Evolutionary conservation across 2,888 invertebrate genomes (phyloP), one percentile per base, ranked within the genome.

Genomic region (Hydriomena furcata): DNA sequence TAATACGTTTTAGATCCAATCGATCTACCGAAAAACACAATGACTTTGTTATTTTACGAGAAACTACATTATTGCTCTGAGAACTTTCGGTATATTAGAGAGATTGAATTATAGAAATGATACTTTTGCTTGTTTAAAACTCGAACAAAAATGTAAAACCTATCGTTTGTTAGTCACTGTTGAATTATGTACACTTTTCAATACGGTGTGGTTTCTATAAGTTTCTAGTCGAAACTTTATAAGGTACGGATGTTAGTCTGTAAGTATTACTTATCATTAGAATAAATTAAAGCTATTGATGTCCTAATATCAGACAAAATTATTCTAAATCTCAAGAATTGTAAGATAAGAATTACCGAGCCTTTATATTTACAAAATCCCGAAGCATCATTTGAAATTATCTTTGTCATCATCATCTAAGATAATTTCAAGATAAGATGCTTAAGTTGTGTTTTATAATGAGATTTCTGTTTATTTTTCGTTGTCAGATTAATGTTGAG

Each of bases 191-290:
- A 34, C 34, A 21, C 28, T 23, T 37, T 25, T 11, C 6, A 24
- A 8, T 41, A 42, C 17, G 30, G 32, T 37, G 24, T 41, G 23
- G 11, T 20, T 12, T 49, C 20, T 49, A 3, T 17, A n/a, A 47
- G 41, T 45, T 47, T 48, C 35, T 20, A 20, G 8, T 32, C 12
- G 35, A 42, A 45, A 45, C 23, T 48, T 44, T 12, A 8, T 24
- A 20, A 36, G 40, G 36, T 17, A 28, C 38, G n/a, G n/a, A 43
- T 20, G 25, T 43, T 52, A 50, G 54, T 21, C 27, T 25, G 5
- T 55, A 52, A 56, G 55, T 51, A 58, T 55, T 59, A n/a, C n/a
- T n/a, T n/a, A 41, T 45, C 52, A 56, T 54, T 65, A 66, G 51
- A 59, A 40, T 64, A 61, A 52, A 46, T 38, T 21, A 46, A 59